Conservation (phyloP, 2,797 vertebrate species). For the Acanthiza pusilla region DNA sequence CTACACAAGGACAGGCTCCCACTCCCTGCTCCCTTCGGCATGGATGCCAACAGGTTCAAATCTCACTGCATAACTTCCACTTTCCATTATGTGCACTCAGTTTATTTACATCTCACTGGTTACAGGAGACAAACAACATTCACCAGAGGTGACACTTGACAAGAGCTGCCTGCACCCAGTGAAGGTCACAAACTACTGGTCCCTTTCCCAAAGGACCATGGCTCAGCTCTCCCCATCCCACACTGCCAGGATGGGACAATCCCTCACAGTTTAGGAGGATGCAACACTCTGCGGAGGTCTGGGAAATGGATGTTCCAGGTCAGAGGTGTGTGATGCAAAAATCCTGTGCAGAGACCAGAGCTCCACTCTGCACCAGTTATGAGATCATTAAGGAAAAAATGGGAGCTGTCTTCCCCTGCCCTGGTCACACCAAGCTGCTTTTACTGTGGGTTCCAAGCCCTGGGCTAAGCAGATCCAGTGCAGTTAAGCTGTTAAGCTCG, state of each 20-base stretch:
- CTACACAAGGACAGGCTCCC: background rate
- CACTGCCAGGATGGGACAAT: background rate
- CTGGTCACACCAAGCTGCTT: constrained; percentile 8
- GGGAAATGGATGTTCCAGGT: background rate
- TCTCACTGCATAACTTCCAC: background rate
- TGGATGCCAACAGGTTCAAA: background rate
- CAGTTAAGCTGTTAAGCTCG: constrained; percentile 5
- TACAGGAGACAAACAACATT: background rate
- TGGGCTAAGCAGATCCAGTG: background rate
- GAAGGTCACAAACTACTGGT: background rate
- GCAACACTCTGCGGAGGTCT: background rate
- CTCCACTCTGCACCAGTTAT: background rate
- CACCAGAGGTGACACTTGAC: background rate
- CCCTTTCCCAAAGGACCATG: background rate
- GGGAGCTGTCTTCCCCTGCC: background rate
- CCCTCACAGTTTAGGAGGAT: background rate
- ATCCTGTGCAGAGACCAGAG: background rate
- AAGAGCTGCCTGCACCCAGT: background rate
- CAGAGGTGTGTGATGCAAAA: background rate
- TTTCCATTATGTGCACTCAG: background rate
- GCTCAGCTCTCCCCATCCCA: background rate
- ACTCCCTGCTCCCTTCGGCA: background rate
- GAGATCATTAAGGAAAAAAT: background rate
- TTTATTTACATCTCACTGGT: constrained; percentile 7
- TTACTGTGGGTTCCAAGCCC: background rate